These are phyloP conservation scores for Meta bourneti DNA, from an alignment of 2,888 invertebrate species.

Conservation along the genomic window DNA sequence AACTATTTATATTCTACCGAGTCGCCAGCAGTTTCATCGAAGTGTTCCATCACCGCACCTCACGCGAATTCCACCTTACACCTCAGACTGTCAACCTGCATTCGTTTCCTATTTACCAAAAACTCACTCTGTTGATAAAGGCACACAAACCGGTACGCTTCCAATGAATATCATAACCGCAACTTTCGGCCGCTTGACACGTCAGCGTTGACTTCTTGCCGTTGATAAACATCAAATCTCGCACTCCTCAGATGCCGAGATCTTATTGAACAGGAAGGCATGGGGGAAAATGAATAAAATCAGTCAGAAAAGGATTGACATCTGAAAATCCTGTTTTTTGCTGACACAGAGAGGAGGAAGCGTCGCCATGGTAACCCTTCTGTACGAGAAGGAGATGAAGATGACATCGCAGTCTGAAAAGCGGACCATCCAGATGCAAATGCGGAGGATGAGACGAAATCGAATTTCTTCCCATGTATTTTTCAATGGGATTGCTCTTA, in stretches of 20 bases:
- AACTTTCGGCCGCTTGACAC: not conserved
- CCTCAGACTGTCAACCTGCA: not conserved
- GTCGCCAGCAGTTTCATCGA: too few species aligned
- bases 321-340: conserved; percentile 16
- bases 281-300: not conserved
- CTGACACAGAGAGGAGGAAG: not conserved
- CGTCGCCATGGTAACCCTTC: conserved; percentile 7
- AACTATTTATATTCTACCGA: too few species aligned
- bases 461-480: conserved; percentile 30
- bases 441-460: conserved; percentile 23
- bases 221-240: not conserved
- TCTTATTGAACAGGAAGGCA: not conserved
- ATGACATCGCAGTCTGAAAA: conserved; percentile 29
- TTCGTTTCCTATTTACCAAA: not conserved
- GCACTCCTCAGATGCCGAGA: not conserved
- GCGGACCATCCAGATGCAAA: conserved; percentile 27
- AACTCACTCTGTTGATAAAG: not conserved
- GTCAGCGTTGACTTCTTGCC: not conserved
- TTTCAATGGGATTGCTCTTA: conserved; percentile 4
- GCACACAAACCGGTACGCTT: not conserved
- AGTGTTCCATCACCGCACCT: too few species aligned
- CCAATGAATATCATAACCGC: not conserved
- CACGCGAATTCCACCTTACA: too few species aligned
- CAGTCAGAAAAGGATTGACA: conserved; percentile 23
- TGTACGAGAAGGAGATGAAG: conserved; percentile 24